These are phyloP conservation scores for Micoletzkya japonica DNA, from an alignment of 2,888 invertebrate species.

Conservation along the genomic window DNA sequence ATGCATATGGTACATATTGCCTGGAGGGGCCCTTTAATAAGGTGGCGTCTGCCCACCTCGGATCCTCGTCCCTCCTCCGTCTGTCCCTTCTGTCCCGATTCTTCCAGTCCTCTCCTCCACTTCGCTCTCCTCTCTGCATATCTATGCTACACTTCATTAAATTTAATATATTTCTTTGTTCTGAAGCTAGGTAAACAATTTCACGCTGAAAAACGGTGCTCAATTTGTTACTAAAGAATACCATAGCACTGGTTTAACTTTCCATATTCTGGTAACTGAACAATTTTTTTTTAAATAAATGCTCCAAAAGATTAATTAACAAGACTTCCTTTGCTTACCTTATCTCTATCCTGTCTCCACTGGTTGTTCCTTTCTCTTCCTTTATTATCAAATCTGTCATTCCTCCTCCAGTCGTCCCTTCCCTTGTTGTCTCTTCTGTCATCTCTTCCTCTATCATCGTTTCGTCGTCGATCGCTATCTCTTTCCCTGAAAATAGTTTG, in stretches of 20 bases:
- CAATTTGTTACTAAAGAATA: neutral
- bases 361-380: neutral
- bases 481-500: neutral
- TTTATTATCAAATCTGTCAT: neutral
- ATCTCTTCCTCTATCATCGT: conserved; percentile 20
- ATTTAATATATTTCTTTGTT: neutral
- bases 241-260: neutral
- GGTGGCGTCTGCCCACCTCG: too few species aligned
- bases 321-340: neutral
- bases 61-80: neutral
- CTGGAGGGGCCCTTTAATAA: too few species aligned
- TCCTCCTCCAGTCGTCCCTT: neutral
- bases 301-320: neutral
- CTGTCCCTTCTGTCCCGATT: neutral
- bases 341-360: conserved; percentile 24
- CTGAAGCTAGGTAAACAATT: neutral
- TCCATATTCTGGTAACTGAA: neutral
- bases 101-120: conserved; percentile 5
- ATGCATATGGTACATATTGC: too few species aligned
- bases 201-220: too few species aligned
- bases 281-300: neutral
- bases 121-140: conserved; percentile 11
- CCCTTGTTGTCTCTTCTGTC: neutral
- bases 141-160: neutral
- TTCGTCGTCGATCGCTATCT: neutral